Evolutionary conservation across 2,888 invertebrate genomes (phyloP).

Genomic region (Drosophila picticornis): DNA sequence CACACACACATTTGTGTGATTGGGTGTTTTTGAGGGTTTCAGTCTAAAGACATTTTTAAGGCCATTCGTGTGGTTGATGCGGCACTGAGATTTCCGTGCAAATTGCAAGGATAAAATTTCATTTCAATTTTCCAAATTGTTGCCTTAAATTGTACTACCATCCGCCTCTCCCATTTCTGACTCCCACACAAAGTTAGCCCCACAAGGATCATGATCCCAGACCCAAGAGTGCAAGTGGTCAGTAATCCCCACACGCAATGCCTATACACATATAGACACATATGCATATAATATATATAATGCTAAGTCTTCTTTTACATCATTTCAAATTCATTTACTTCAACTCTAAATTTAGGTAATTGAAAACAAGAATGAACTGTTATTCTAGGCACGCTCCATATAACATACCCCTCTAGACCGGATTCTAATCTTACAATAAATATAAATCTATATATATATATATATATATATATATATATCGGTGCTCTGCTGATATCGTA

Average conservation of each 20-base stretch:
- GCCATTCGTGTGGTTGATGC: conserved; percentile 65
- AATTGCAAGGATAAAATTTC: conserved; percentile 76
- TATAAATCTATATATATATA: too few species aligned
- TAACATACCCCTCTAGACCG: not conserved
- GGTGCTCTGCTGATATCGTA: not conserved
- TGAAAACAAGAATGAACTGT: not conserved
- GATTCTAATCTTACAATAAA: not conserved
- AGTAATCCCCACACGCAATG: conserved; percentile 17
- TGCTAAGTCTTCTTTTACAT: not conserved
- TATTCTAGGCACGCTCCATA: not conserved
- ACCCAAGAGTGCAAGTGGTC: conserved; percentile 50
- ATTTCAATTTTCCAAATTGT: conserved; percentile 73
- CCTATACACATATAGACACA: not conserved
- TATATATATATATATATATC: too few species aligned
- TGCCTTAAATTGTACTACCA: conserved; percentile 48
- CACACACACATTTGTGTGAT: conserved; percentile 2
- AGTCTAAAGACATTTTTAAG: conserved; percentile 72
- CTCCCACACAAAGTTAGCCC: not conserved
- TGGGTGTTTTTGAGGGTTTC: conserved; percentile 47
- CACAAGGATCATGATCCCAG: conserved; percentile 43
- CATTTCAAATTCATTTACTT: not conserved
- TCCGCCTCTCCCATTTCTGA: not conserved
- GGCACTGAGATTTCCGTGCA: conserved; percentile 69
- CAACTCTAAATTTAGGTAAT: not conserved
- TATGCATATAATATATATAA: not conserved